These are phyloP conservation scores for Nerophis ophidion DNA, from an alignment of 2,113 vertebrate genomes.

Conservation along the genomic window DNA sequence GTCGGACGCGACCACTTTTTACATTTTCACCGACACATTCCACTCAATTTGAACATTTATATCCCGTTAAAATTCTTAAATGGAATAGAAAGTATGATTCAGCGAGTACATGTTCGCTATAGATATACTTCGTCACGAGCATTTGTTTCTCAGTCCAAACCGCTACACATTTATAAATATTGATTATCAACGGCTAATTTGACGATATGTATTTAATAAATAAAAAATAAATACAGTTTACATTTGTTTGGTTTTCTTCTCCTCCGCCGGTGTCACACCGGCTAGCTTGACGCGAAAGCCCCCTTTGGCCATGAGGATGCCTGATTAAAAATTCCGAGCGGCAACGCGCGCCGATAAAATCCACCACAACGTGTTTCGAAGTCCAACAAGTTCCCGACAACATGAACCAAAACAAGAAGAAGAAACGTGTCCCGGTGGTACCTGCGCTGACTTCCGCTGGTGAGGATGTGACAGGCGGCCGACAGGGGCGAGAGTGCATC, in stretches of 20 bases:
- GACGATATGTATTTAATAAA: neutral
- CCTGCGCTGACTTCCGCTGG: neutral
- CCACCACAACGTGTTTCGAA: neutral
- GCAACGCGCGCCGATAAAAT: no score
- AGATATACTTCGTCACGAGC: no score
- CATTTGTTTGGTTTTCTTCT: slow-evolving; percentile 1
- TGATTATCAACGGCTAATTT: no score
- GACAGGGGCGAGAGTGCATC: neutral
- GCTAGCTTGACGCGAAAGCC: neutral
- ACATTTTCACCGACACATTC: no score
- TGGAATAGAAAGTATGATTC: no score
- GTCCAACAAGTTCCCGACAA: neutral
- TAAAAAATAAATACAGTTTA: rapidly evolving
- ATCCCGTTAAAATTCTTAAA: no score
- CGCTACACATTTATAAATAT: no score
- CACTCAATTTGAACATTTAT: no score
- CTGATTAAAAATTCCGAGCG: no score
- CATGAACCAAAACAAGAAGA: neutral
- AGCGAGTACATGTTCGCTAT: no score
- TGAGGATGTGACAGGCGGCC: neutral
- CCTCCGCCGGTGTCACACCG: neutral
- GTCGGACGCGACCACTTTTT: neutral
- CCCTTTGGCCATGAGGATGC: slow-evolving; percentile 7
- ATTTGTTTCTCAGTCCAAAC: no score
- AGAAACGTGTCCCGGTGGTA: neutral